phyloP scores from a whole-genome alignment of 2,888 invertebrate genomes.

The Teleogryllus oceanicus region DNA sequence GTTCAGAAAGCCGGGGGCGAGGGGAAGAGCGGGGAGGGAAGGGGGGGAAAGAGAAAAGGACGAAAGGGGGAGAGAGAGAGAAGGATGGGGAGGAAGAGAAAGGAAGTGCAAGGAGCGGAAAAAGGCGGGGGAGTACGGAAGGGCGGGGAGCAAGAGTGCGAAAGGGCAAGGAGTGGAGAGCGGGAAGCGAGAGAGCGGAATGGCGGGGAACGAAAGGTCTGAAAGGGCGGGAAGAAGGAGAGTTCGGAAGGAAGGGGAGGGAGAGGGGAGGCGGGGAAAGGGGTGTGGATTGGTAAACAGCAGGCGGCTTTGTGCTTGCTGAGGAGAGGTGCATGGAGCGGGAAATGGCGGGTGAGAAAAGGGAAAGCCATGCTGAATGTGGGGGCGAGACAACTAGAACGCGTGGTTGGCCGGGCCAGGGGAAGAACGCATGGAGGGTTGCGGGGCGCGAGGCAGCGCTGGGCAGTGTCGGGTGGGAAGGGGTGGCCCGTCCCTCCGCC shows the following conservation, averaged over 20 bases:
- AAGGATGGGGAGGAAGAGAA: not conserved
- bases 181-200: not conserved
- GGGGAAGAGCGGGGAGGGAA: no score
- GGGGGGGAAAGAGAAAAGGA: not conserved
- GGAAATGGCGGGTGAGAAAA: not conserved
- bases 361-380: not conserved
- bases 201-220: not conserved
- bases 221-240: not conserved
- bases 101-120: fast-evolving
- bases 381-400: not conserved
- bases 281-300: no score
- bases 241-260: not conserved
- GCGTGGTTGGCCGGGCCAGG: not conserved
- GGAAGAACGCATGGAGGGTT: not conserved
- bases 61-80: not conserved
- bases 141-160: not conserved
- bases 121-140: not conserved
- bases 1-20: no score
- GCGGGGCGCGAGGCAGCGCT: no score
- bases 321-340: not conserved
- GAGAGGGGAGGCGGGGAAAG: not conserved
- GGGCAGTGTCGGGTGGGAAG: no score
- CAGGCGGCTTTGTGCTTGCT: no score
- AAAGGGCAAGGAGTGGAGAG: not conserved
- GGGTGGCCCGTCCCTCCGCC: no score